phyloP scores from a whole-genome alignment of 2,888 invertebrate species.

The Hydrotaea diabolus region DNA sequence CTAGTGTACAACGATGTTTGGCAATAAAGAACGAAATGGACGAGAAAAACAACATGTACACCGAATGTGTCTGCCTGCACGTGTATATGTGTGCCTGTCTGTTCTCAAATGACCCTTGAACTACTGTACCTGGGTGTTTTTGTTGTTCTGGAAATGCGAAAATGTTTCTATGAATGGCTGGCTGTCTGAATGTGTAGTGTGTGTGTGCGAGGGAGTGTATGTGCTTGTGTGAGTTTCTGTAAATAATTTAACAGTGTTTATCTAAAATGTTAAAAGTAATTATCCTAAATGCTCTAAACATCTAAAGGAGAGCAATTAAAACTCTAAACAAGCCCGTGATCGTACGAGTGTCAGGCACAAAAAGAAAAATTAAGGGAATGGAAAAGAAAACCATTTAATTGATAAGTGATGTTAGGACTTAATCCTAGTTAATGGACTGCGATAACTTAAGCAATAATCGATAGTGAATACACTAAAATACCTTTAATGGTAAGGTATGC shows the following conservation, averaged over 20 bases:
- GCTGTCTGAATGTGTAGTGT: slow-evolving; percentile 4
- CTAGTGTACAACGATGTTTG: slow-evolving; percentile 23
- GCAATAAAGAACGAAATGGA: slow-evolving; percentile 26
- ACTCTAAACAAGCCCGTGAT: not conserved
- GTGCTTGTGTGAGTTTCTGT: slow-evolving; percentile 32
- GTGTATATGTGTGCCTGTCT: too few species aligned
- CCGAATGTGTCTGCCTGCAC: slow-evolving; percentile 1
- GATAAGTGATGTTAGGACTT: too few species aligned
- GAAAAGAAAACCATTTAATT: too few species aligned
- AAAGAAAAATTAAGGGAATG: not conserved
- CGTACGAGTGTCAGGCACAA: not conserved
- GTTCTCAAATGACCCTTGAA: not conserved
- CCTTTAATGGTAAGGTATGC: too few species aligned
- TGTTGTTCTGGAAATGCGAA: not conserved
- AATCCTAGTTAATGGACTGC: too few species aligned
- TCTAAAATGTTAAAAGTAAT: slow-evolving; percentile 59
- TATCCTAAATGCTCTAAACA: slow-evolving; percentile 48
- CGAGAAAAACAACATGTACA: slow-evolving; percentile 36
- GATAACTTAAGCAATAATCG: too few species aligned
- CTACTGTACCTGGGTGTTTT: not conserved
- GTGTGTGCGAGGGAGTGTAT: not conserved
- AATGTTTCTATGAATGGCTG: not conserved
- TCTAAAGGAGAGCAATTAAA: slow-evolving; percentile 33
- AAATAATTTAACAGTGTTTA: slow-evolving; percentile 61
- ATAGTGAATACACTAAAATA: too few species aligned